Percentiles rank a stretch among this genome's conserved stretches.
Conservation (phyloP, 2,888 invertebrate genomes). For the Caenorhabditis uteleia region DNA sequence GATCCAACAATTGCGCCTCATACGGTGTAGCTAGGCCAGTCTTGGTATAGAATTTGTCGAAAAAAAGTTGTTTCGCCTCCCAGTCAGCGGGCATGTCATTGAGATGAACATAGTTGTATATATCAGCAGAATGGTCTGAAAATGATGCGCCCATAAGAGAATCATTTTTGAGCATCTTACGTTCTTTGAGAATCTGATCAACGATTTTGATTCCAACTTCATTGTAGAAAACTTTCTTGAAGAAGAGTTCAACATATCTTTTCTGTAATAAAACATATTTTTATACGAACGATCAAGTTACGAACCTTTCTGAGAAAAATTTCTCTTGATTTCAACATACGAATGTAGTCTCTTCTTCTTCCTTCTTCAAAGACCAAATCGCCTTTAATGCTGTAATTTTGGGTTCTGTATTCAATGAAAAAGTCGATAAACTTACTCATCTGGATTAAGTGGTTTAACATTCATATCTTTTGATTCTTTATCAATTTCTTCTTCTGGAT, state of each 20-base stretch:
- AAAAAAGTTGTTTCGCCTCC: not conserved
- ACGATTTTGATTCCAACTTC: constrained; percentile 20
- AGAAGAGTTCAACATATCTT: constrained; percentile 12
- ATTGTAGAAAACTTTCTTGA: constrained; percentile 12
- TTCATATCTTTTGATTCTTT: too few species aligned
- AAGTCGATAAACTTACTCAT: too few species aligned
- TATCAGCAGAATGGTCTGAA: not conserved
- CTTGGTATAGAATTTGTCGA: constrained; percentile 13
- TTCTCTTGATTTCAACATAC: too few species aligned
- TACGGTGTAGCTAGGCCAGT: constrained; percentile 3
- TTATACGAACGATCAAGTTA: not conserved
- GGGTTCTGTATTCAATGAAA: too few species aligned
- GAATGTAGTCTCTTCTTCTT: too few species aligned
- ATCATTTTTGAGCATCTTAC: constrained; percentile 5
- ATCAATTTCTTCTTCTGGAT: too few species aligned
- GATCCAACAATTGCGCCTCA: constrained; percentile 10
- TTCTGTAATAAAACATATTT: constrained; percentile 12
- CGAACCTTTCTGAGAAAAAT: not conserved
- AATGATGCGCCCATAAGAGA: not conserved
- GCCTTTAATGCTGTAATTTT: too few species aligned
- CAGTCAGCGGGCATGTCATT: not conserved
- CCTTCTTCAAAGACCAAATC: too few species aligned
- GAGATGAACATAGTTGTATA: constrained; percentile 8
- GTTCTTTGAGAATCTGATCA: constrained; percentile 10
- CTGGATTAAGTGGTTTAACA: too few species aligned